These are phyloP conservation scores for Perca flavescens DNA, from an alignment of 2,113 vertebrate species.

Conservation along the genomic window DNA sequence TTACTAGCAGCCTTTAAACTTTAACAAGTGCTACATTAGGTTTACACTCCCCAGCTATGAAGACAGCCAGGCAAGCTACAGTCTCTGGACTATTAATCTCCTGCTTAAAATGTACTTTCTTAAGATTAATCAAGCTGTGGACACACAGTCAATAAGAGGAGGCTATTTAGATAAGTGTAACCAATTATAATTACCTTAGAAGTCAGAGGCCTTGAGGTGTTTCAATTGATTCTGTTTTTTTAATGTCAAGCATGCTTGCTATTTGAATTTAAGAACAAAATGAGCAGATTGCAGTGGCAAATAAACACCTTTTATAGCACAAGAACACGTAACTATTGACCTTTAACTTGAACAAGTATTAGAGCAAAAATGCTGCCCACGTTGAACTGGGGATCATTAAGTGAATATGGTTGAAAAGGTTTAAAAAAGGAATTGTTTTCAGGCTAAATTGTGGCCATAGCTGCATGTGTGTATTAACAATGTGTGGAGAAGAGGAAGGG, in stretches of 20 bases:
- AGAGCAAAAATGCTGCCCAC: neutral
- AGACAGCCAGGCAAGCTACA: constrained; percentile 52
- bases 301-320: constrained; percentile 6
- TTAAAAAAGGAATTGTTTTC: constrained; percentile 2
- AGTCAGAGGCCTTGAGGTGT: constrained; percentile 51
- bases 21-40: constrained; percentile 73
- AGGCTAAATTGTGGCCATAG: neutral
- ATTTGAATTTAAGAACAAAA: constrained; percentile 29
- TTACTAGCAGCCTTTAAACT: constrained; percentile 66
- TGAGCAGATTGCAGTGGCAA: neutral
- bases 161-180: constrained; percentile 74
- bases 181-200: constrained; percentile 71
- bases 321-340: neutral
- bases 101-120: constrained; percentile 57
- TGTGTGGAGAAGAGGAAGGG: constrained; percentile 18
- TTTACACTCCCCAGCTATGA: constrained; percentile 47
- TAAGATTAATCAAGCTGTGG: constrained; percentile 66
- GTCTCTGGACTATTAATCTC: constrained; percentile 67
- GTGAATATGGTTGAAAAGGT: neutral
- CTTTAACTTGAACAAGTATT: neutral
- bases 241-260: constrained; percentile 22
- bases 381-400: neutral
- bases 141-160: constrained; percentile 64
- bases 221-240: constrained; percentile 52
- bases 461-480: constrained; percentile 13